Evolutionary conservation across 2,113 vertebrate genomes (phyloP), one percentile per base, ranked within the genome.

Genomic region (Labrus mixtus): DNA sequence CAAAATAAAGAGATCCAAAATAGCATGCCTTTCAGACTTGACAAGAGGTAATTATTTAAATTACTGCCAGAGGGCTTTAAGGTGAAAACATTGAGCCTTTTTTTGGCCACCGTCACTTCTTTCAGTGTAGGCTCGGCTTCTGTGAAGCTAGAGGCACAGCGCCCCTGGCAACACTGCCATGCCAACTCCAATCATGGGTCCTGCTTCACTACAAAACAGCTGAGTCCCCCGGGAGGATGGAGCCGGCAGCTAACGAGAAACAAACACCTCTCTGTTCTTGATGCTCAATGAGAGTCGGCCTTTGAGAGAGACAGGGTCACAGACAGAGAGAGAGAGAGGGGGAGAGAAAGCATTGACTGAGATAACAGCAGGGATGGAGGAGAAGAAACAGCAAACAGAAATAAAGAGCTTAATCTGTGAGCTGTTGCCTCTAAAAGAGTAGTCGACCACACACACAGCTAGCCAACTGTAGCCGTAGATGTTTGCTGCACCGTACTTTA

Each of bases 161-260:
- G 83, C 91, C 89, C 77, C 71, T 83, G 86, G 90, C 87, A 89
- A 76, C 20, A 55, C 79, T 81, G 68, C 85, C 83, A 93, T 92
- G 93, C 92, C 94, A 93, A 93, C 90, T 93, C 88, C 73, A 84
- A 90, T 92, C 90, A 84, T 87, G 85, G 89, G 87, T 85, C 86
- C 84, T 76, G 86, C 86, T 81, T 85, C 65, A 62, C 86, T 80
- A 78, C 82, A 87, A 88, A 89, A 88, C 85, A 87, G 77, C 81
- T 62, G 59, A 69, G 70, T 73, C 83, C 83, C 89, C 59, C 5
- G 33, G 78, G 90, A 89, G 84, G 81, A 89, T 50, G 63, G 59
- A 88, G 87, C 85, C 79, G 82, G 22, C 72, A 89, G 83, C 88
- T 81, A 88, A 84, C 69, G 57, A 89, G 82, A 90, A 92, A 93